phyloP scores from a whole-genome alignment of 1,140 invertebrate species.

The Bombus pascuorum region DNA sequence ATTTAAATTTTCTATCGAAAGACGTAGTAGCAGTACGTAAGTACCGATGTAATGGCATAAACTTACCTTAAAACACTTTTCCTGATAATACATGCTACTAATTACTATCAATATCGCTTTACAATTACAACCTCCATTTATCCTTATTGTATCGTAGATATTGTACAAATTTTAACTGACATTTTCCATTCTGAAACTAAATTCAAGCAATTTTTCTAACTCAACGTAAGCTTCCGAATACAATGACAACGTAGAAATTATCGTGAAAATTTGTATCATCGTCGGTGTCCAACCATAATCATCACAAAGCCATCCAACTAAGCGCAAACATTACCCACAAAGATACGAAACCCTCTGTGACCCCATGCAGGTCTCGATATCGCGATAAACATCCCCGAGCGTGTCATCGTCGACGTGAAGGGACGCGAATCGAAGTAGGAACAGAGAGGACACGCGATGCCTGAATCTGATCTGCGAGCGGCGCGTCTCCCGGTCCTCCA shows the following conservation, averaged over 20 bases:
- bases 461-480: constrained; percentile 3
- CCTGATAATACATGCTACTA: too few relatives aligned
- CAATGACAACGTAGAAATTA: background rate
- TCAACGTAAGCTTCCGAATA: background rate
- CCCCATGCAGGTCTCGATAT: background rate
- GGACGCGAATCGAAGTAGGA: background rate
- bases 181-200: too few relatives aligned
- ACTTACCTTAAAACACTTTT: too few relatives aligned
- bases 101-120: too few relatives aligned
- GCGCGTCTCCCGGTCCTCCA: constrained; percentile 4
- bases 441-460: background rate
- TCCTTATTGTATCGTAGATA: too few relatives aligned
- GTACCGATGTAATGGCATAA: too few relatives aligned
- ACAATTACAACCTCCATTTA: too few relatives aligned
- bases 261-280: background rate
- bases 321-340: background rate
- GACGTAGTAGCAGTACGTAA: too few relatives aligned
- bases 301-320: background rate
- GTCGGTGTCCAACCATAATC: background rate
- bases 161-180: too few relatives aligned
- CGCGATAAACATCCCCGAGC: constrained; percentile 26
- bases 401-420: background rate
- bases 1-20: too few relatives aligned
- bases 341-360: background rate
- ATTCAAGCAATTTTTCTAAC: background rate